phyloP scores from a whole-genome alignment of 2,113 vertebrate species.

The Chinchilla lanigera region DNA sequence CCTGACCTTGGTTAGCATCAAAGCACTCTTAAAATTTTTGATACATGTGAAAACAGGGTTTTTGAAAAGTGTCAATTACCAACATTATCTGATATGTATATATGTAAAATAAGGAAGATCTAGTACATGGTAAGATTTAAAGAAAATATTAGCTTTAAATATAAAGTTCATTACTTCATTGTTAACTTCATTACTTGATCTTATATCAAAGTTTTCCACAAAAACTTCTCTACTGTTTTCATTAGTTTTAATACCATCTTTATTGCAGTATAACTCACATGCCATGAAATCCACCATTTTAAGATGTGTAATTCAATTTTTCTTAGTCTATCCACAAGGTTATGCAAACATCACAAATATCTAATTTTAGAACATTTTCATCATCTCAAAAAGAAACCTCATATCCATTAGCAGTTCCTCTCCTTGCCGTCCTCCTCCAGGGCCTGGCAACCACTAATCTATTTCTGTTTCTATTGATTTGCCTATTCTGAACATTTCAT shows the following conservation, averaged over 20 bases:
- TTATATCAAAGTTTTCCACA: background rate
- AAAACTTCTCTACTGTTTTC: background rate
- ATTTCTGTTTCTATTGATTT: slow-evolving; percentile 63
- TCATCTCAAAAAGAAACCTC: slow-evolving; percentile 42
- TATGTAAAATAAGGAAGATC: slow-evolving; percentile 16
- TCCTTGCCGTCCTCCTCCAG: background rate
- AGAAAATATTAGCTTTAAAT: slow-evolving; percentile 14
- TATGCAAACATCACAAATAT: slow-evolving; percentile 19
- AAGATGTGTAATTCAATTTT: background rate
- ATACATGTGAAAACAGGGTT: background rate
- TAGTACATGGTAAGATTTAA: background rate
- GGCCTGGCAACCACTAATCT: slow-evolving; percentile 36
- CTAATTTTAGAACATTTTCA: slow-evolving; percentile 63
- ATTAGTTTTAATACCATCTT: slow-evolving; percentile 9
- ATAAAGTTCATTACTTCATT: background rate
- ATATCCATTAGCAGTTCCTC: slow-evolving; percentile 40
- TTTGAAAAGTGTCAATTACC: background rate
- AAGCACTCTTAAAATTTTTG: background rate
- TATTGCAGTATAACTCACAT: background rate
- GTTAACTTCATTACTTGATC: background rate
- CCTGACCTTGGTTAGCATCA: background rate
- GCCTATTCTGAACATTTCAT: slow-evolving; percentile 48
- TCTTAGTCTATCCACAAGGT: background rate
- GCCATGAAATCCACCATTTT: slow-evolving; percentile 19
- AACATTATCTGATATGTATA: background rate